Conservation (phyloP, 2,888 invertebrate species). For the Agrotis segetum region DNA sequence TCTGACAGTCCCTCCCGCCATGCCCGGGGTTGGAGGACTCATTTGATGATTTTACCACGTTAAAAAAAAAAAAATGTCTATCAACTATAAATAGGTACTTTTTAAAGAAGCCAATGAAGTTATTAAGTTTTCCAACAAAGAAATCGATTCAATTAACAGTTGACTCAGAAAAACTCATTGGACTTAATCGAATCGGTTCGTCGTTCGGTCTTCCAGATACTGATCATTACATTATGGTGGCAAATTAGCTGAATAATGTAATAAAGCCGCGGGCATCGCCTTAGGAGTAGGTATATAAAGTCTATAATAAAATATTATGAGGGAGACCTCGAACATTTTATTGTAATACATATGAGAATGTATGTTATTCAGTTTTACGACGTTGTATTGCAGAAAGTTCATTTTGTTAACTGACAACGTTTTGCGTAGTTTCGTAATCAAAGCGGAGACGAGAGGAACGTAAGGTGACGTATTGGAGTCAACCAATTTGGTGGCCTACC, state of each 20-base stretch:
- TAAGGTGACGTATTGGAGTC: too few relatives aligned
- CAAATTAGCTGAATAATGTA: conserved; percentile 52
- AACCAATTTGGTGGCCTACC: neutral
- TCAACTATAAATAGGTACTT: neutral
- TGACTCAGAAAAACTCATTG: conserved; percentile 42
- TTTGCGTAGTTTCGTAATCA: neutral
- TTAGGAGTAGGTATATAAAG: conserved; percentile 31
- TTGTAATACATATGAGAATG: conserved; percentile 25
- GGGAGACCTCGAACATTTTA: conserved; percentile 30
- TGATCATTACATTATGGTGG: conserved; percentile 56
- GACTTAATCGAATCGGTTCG: conserved; percentile 53
- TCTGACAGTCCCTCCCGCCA: too few relatives aligned
- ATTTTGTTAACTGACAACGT: conserved; percentile 2
- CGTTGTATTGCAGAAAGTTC: conserved; percentile 22
- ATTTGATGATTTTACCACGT: too few relatives aligned
- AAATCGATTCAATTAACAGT: conserved; percentile 45
- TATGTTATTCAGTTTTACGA: conserved; percentile 44
- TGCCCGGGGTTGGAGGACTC: too few relatives aligned
- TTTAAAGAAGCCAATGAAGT: conserved; percentile 18
- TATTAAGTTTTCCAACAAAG: conserved; percentile 22
- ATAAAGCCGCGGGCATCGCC: conserved; percentile 43
- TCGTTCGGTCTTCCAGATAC: conserved; percentile 37
- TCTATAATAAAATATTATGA: conserved; percentile 37
- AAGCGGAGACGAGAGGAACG: neutral
- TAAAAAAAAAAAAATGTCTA: too few relatives aligned